Evolutionary conservation across 2,113 vertebrate genomes (phyloP).

Genomic region (Chunga burmeisteri): DNA sequence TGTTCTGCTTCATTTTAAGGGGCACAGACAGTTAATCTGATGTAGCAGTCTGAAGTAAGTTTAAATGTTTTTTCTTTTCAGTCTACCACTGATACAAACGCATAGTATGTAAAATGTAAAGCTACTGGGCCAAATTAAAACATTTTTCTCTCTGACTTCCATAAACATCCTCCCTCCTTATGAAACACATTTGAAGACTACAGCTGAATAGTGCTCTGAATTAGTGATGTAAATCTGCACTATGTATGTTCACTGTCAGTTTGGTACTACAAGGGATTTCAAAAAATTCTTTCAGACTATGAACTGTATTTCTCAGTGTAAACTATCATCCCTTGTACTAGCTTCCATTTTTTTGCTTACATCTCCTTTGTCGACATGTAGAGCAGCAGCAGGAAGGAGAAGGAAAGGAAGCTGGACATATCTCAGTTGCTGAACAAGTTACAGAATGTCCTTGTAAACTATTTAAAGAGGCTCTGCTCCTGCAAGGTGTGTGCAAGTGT

Average conservation of each 20-base stretch:
- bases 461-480: background rate
- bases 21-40: background rate
- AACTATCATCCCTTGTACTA: background rate
- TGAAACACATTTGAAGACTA: background rate
- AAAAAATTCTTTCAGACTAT: background rate
- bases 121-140: background rate
- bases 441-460: background rate
- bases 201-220: background rate
- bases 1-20: background rate
- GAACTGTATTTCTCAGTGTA: background rate
- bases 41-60: background rate
- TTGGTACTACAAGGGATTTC: background rate
- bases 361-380: fast-evolving
- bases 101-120: background rate
- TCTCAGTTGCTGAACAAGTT: background rate
- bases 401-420: background rate
- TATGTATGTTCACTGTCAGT: background rate
- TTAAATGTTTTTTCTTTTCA: background rate
- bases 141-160: background rate
- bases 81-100: background rate
- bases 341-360: background rate
- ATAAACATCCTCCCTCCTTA: background rate
- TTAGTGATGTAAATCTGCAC: background rate
- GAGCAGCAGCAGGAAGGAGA: background rate
- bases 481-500: background rate